Evolutionary conservation across 1,140 invertebrate species (phyloP), one percentile per base, ranked within the genome.

Genomic region (Nymphalis io): DNA sequence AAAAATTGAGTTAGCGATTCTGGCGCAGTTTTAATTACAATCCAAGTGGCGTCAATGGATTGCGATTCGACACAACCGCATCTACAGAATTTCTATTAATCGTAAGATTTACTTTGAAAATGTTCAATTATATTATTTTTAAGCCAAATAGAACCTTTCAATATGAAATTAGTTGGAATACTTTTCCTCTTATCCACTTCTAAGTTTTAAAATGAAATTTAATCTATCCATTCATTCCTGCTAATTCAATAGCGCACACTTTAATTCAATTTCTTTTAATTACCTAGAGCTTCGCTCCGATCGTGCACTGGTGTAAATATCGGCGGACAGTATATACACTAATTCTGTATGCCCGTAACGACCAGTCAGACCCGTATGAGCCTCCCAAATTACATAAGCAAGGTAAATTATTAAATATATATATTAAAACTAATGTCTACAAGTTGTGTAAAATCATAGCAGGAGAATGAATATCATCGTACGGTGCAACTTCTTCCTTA

Each of bases 61-160:
- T 61, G 33, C 46, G 15, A 23, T 55, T 55, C 51, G 39, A 27
- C 38, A 16, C 57, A 38, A 59, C 64, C 57, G 55, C 64, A 55
- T 55, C 40, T 60, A 71, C 64, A 59, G 61, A 70, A 58, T 71
- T 68, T 65, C 69, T 60, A 65, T 72, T 67, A 72, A 62, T 67
- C 59, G 62, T 72, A 44, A 53, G 39, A n/a, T 67, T 72, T 67
- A 67, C 64, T 61, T 67, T 60, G 46, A 42, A 55, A 60, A 71
- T 66, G 66, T 48, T 66, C 58, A 72, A 67, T 72, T 72, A 72
- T 67, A 20, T n/a, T n/a, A 71, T 67, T 72, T 67, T 60, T 67
- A 63, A 67, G 58, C 67, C 58, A 62, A 72, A 67, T 59, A 62
- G 63, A 72, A 62, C 39, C 63, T 61, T 23, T 67, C 40, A 51